Base-by-base conservation (phyloP, 2,113 vertebrate species). In the Willisornis vidua region DNA sequence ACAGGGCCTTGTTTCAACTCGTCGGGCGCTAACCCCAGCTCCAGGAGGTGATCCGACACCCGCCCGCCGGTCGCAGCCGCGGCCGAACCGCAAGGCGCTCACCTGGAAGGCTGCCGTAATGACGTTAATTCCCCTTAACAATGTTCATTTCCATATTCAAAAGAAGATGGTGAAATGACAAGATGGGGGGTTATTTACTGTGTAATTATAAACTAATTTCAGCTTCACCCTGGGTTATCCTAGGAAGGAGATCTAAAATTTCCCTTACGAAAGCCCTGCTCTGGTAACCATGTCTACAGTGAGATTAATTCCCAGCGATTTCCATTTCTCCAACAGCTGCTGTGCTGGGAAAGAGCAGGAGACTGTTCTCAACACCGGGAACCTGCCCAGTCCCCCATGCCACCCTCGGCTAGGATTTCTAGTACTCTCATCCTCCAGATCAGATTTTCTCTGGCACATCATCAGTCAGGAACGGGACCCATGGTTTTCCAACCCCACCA, bases 161-260 rank as follows among this genome's bases (percentile, higher is more conserved):
- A 93, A 71, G 20, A 48, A 68, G 95, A 96, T 79, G 95, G 93
- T 84, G 94, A 89, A 96, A 94, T 22, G 71, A 85, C 71, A 70
- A 86, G 87, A 90, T 41, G 55, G 79, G 63, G 81, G 71, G 75
- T 57, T 94, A 85, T 93, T 93, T 91, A 82, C 91, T 87, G 37
- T 62, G 10, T 73, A 93, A 96, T 94, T 96, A 96, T 58, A 93
- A 94, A 79, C 85, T 82, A 75, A 85, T 94, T 95, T 73, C 93
- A 80, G 91, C 75, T 49, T 79, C 76, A 94, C 62, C 51, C 49
- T 93, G 81, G 28, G 89, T 96, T 89, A 91, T 91, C 92, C 93
- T 39, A 94, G 71, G 62, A 89, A 96, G 89, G 51, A 94, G 94
- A 96, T 87, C 85, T 94, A 94, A 82, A 96, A 94, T 96, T 94